phyloP scores from a whole-genome alignment of 2,113 vertebrate species.

The Axis porcinus region DNA sequence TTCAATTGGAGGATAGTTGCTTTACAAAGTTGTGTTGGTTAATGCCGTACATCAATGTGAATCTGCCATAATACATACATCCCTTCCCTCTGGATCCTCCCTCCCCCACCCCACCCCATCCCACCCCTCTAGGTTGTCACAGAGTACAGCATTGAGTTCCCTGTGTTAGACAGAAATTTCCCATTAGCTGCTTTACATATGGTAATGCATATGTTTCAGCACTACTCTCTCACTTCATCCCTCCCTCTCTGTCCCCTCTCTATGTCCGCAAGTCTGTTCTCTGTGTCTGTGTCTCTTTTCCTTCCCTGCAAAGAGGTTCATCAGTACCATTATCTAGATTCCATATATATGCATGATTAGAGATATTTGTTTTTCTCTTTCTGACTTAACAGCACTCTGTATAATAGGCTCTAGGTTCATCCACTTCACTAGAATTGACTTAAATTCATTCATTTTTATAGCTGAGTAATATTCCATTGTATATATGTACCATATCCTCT shows the following conservation, averaged over 20 bases:
- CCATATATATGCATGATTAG: neutral
- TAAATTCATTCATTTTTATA: neutral
- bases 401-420: neutral
- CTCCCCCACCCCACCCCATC: neutral
- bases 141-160: neutral
- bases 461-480: neutral
- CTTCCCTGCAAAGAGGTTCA: neutral
- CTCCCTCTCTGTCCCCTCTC: neutral
- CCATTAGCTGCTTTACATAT: neutral
- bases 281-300: neutral
- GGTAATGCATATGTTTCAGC: neutral
- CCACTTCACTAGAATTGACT: neutral
- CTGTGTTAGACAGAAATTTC: neutral
- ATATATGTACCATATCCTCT: neutral
- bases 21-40: neutral
- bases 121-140: neutral
- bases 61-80: neutral
- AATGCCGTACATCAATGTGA: neutral
- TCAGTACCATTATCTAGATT: neutral
- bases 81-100: neutral
- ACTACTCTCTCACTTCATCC: neutral
- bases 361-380: neutral
- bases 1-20: neutral
- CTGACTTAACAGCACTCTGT: neutral
- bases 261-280: neutral